phyloP scores from a whole-genome alignment of 2,113 vertebrate species.

The Felis catus region F.catus_Fca126_mat1.0 CM031414.1:106443501-106444000 shows the following conservation, averaged over 20 bases:
- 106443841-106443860: neutral
- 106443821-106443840: neutral
- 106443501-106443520: neutral
- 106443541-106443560: neutral
- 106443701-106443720: neutral
- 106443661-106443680: neutral
- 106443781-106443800: neutral
- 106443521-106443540: neutral
- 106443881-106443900: neutral
- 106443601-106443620: neutral
- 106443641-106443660: neutral
- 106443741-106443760: neutral
- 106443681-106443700: neutral
- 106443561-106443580: neutral
- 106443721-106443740: neutral
- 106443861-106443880: neutral
- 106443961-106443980: neutral
- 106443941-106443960: too few species aligned
- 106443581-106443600: conserved; percentile 21
- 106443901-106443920: neutral
- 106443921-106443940: too few species aligned
- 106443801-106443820: neutral
- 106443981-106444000: neutral
- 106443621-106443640: neutral
- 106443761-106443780: neutral